Evolutionary conservation across 2,797 vertebrate genomes (phyloP).

Genomic region (Monodelphis domestica): DNA sequence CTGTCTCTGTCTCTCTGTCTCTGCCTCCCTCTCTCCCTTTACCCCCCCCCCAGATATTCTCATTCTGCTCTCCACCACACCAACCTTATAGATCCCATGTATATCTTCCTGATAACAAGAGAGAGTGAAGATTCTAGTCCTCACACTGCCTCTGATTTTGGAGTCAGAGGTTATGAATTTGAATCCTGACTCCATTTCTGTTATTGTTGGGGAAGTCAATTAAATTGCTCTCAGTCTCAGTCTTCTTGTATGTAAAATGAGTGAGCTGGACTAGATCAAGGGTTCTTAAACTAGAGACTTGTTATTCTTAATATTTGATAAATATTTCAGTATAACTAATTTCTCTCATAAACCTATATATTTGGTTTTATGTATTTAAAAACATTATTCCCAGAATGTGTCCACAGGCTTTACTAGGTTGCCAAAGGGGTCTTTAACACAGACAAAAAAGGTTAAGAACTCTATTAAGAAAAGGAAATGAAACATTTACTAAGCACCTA

Average conservation of each 20-base stretch:
- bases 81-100: neutral
- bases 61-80: neutral
- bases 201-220: too few species aligned
- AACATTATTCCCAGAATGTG: neutral
- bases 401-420: neutral
- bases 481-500: neutral
- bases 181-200: too few species aligned
- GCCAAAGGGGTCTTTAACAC: neutral
- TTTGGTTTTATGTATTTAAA: neutral
- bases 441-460: neutral
- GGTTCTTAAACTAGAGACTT: neutral
- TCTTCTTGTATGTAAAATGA: neutral
- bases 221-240: neutral
- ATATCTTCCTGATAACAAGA: neutral
- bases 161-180: too few species aligned
- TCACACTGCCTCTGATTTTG: neutral
- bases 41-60: neutral
- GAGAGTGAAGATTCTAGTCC: neutral
- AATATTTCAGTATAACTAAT: neutral
- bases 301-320: neutral
- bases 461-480: neutral
- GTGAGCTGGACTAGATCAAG: neutral
- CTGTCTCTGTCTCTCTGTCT: neutral
- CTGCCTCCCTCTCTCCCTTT: neutral
- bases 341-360: neutral